phyloP scores from a whole-genome alignment of 2,888 invertebrate genomes.

The Rhogogaster chlorosoma region DNA sequence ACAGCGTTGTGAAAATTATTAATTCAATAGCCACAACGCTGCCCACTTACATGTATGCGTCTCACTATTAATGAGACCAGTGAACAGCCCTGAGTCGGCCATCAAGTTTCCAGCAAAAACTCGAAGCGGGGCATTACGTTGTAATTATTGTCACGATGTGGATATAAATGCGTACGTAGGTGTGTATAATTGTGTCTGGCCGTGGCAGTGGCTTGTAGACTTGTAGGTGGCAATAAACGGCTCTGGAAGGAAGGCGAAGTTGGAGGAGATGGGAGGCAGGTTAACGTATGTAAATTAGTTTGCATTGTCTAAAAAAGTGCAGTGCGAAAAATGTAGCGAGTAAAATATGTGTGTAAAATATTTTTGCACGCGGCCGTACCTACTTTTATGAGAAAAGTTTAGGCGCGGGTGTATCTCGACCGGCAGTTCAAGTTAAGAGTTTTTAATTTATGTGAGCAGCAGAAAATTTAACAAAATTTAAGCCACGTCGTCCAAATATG shows the following conservation, averaged over 20 bases:
- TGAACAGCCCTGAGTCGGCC: background rate
- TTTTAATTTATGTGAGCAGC: background rate
- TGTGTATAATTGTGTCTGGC: background rate
- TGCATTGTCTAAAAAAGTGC: conserved; percentile 10
- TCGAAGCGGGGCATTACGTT: background rate
- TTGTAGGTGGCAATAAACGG: background rate
- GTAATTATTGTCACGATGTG: background rate
- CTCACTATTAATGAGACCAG: background rate
- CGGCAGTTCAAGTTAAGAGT: background rate
- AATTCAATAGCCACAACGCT: background rate
- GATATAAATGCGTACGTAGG: background rate
- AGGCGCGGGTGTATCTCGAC: background rate
- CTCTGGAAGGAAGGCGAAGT: background rate
- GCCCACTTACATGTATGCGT: background rate
- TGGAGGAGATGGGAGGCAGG: background rate
- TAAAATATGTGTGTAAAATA: background rate
- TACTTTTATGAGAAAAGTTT: background rate
- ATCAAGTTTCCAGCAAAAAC: background rate
- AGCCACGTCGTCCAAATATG: background rate
- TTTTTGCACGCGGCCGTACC: background rate
- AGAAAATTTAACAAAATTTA: background rate
- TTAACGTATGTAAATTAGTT: conserved; percentile 29
- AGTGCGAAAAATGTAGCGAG: background rate
- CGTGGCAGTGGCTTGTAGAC: too few relatives aligned
- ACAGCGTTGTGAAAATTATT: background rate